phyloP scores from a whole-genome alignment of 2,888 invertebrate species.

The Tachina grossa region DNA sequence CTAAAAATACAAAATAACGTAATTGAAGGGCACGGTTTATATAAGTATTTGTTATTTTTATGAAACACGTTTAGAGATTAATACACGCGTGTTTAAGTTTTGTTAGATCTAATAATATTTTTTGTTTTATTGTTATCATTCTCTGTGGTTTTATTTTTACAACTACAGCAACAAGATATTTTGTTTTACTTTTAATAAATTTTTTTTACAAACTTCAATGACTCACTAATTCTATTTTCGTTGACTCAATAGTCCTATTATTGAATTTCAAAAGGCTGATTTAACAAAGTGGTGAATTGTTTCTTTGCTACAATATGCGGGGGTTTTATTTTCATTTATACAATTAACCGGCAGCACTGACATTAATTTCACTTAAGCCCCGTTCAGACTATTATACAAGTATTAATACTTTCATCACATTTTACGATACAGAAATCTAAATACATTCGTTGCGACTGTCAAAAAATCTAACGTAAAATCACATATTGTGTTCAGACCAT shows the following conservation, averaged over 20 bases:
- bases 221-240: not conserved
- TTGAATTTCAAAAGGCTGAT: not conserved
- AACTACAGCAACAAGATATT: slow-evolving; percentile 1
- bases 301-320: not conserved
- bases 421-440: too few relatives aligned
- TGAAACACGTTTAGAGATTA: not conserved
- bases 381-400: too few relatives aligned
- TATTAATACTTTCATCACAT: too few relatives aligned
- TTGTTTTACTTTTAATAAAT: not conserved
- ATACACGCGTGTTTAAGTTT: not conserved
- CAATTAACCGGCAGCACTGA: too few relatives aligned
- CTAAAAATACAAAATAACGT: not conserved
- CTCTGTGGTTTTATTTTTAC: slow-evolving; percentile 13
- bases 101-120: not conserved
- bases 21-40: not conserved
- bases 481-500: too few relatives aligned
- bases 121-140: not conserved
- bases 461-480: too few relatives aligned
- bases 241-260: not conserved
- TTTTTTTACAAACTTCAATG: not conserved
- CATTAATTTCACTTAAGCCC: too few relatives aligned
- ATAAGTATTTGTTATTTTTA: not conserved
- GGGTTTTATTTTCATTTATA: not conserved
- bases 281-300: not conserved
- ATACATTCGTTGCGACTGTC: too few relatives aligned